Percentiles rank a stretch among this genome's conserved stretches.
Conservation (phyloP, 2,888 invertebrate species). For the Leucoptera coffeella region DNA sequence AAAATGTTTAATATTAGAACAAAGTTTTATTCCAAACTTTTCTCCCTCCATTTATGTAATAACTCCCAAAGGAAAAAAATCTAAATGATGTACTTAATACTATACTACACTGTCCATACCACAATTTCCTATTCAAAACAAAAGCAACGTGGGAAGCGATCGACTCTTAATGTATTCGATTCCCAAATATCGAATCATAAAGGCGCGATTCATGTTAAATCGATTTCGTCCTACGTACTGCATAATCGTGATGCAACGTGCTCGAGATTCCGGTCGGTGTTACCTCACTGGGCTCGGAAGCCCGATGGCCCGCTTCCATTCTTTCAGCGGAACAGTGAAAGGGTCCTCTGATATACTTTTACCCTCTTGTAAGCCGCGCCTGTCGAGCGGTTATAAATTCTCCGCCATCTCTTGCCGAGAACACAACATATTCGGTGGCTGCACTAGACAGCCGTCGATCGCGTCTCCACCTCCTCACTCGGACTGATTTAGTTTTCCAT, state of each 20-base stretch:
- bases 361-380: conserved; percentile 22
- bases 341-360: conserved; percentile 45
- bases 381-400: conserved; percentile 46
- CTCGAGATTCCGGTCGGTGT: conserved; percentile 34
- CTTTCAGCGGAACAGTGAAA: conserved; percentile 46
- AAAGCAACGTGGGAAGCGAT: too few relatives aligned
- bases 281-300: conserved; percentile 43
- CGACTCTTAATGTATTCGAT: too few relatives aligned
- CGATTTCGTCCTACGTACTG: too few relatives aligned
- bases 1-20: too few relatives aligned
- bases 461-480: conserved; percentile 18
- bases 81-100: too few relatives aligned
- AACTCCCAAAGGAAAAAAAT: too few relatives aligned
- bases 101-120: too few relatives aligned
- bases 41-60: too few relatives aligned
- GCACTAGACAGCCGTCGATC: conserved; percentile 32
- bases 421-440: conserved; percentile 52
- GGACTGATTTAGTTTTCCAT: conserved; percentile 41
- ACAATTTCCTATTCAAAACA: too few relatives aligned
- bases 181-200: too few relatives aligned
- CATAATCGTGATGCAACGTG: conserved; percentile 29
- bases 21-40: too few relatives aligned
- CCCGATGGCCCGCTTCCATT: conserved; percentile 40
- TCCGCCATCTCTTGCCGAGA: conserved; percentile 39
- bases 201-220: too few relatives aligned